Base-by-base conservation (phyloP, 2,113 vertebrate species). In the Blennius ocellaris region DNA sequence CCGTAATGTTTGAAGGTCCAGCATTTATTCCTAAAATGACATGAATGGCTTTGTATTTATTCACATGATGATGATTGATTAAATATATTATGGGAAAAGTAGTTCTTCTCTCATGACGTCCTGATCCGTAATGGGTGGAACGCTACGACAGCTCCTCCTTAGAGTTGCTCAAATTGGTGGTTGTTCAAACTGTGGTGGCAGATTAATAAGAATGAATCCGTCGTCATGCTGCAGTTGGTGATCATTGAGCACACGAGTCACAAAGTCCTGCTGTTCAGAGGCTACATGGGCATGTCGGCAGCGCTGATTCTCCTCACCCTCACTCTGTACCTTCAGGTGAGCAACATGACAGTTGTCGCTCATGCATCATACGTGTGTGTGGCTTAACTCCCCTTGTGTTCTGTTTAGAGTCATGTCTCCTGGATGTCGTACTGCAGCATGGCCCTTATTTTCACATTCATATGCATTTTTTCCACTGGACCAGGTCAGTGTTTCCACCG, bases 391-490 rank as follows among this genome's bases (percentile, higher is more conserved):
- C 1, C 1, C 61, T 54, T 53, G 15, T 30, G 1, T 57, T 52
- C 78, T 71, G 61, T 60, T 36, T 57, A 96, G 94, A 83, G 60
- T 10, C 43, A 64, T 0, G 71, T 93, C 47, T 84, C 59, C 11
- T 96, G 94, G 95, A 81, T 95, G 82, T 92, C 94, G 1, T 95
- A 96, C 74, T 94, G 93, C 87, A 95, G 94, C 87, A 93, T 94
- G 85, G 85, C 63, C 8, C 88, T 96, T 8, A 82, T 96, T 85
- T 96, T 96, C 66, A 15, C 88, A 54, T 95, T 90, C 69, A 93
- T 95, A 76, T 80, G 91, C 76, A 90, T 89, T 73, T 96, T 92
- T 78, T 87, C 93, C 11, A 68, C 82, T 68, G 94, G 95, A 45
- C 95, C 94, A 80, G 92, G 95, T 96, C 76, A 8, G 83, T 87